Evolutionary conservation across 2,113 vertebrate species (phyloP), one percentile per base, ranked within the genome.

Genomic region (Aldabrachelys gigantea): DNA sequence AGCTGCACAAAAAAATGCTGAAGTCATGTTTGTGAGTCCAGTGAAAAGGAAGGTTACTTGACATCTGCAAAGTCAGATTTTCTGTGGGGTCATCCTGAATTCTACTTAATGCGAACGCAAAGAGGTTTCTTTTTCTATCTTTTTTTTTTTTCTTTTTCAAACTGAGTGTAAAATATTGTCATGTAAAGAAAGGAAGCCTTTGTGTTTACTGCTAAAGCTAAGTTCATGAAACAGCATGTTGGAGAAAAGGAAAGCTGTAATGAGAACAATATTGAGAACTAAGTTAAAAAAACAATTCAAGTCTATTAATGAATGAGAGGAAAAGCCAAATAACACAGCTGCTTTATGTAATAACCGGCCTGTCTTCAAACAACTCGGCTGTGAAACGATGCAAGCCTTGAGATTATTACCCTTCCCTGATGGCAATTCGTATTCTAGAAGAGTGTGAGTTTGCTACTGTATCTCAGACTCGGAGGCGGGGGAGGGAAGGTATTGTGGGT

Each of bases 331-430:
- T 78, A 80, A 80, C 92, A 76, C 93, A 98, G 97, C 97, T 97
- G 95, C 87, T 97, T 96, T 96, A 80, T 88, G 87, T 97, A 97
- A 94, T 88, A 97, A 95, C 85, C 91, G 97, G 95, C 82, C 95
- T 97, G 93, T 94, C 91, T 97, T 97, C 94, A 96, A 93, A 93
- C 95, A 96, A 94, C 95, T 97, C 94, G 10, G 87, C 95, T 98
- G 96, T 97, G 97, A 98, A 98, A 98, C 89, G 96, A 96, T 97
- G 96, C 95, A 93, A 96, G 90, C 96, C 91, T 95, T 80, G 78
- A 95, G 94, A 95, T 97, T 95, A 97, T 97, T 98, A 80, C 94
- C 94, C 93, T 85, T 95, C 91, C 93, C 92, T 3, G 1, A 3
- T 92, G 94, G 89, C 90, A 96, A 88, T 96, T 93, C 89, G 84